Conservation (phyloP, 2,888 invertebrate genomes). For the Maniola hyperantus region DNA sequence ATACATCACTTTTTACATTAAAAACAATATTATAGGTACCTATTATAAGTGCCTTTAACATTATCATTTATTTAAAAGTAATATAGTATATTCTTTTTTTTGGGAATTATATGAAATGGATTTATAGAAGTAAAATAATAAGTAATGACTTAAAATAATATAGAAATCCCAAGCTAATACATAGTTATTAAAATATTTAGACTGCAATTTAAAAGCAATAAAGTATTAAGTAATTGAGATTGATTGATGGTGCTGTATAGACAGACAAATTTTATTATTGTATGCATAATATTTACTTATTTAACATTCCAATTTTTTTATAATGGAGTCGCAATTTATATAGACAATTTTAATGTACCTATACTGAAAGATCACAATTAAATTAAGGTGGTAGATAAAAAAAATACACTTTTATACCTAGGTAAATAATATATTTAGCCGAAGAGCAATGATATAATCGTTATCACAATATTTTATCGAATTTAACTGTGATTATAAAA, state of each 20-base stretch:
- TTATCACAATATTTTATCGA: conserved; percentile 44
- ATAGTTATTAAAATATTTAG: neutral
- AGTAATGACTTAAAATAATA: neutral
- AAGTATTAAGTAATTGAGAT: neutral
- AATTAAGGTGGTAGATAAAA: neutral
- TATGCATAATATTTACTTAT: conserved; percentile 13
- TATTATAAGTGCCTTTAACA: neutral
- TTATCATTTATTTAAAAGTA: neutral
- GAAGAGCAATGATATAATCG: neutral
- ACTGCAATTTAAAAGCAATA: conserved; percentile 3
- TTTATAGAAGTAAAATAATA: conserved; percentile 3
- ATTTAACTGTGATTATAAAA: conserved; percentile 65
- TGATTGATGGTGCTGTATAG: neutral
- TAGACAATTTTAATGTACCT: neutral
- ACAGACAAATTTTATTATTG: neutral
- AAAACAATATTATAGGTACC: no score
- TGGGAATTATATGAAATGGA: neutral
- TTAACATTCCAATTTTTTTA: neutral
- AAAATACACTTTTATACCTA: neutral
- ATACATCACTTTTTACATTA: conserved; percentile 17
- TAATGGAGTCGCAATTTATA: neutral
- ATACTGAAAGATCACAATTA: conserved; percentile 15
- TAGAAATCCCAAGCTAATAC: neutral
- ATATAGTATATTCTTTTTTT: neutral
- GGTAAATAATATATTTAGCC: conserved; percentile 1